Evolutionary conservation across 1,140 invertebrate genomes (phyloP), one percentile per base, ranked within the genome.

Genomic region (Ruditapes philippinarum): DNA sequence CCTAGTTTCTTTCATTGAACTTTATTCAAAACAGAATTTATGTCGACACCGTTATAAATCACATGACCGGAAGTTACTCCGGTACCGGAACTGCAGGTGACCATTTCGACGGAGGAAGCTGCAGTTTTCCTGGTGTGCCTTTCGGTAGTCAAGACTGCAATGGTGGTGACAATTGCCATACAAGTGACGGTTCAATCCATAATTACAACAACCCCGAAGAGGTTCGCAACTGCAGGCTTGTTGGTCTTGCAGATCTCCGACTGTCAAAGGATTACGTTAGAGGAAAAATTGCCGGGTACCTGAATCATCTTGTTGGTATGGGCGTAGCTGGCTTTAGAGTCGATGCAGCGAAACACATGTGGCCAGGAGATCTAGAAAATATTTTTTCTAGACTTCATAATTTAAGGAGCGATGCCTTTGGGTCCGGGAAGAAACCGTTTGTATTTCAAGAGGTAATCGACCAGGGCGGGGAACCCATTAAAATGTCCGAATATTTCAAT

Each of bases 401-500:
- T 97, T 89, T 68, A 95, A 90, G 95, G 95, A 19, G 94, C 96
- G 80, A 86, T n/a, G 62, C 88, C 7, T 92, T 92, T 65, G 83
- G 90, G 0, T 42, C 82, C 14, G 89, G 88, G 2, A 60, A 81
- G 17, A 90, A 81, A 68, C 94, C 96, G 19, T 96, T 96, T 76
- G 91, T 98, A 76, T 97, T 96, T 93, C 98, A 98, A 94, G 98
- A 98, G 96, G 98, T 98, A 0, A 98, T 98, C 74, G 98, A 98
- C 94, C 92, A 95, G 83, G 98, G 97, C 28, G 96, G 97, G 19
- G 98, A 98, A 95, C 96, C 97, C 36, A 96, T 98, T 74, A 97
- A 95, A 19, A 96, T 96, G 17, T 65, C 89, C 0, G 94, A 96
- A 51, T 95, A 96, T 94, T 97, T 96, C 11, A 89, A 95, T 0